phyloP scores from a whole-genome alignment of 2,888 invertebrate species.

The Phaedon cochleariae region DNA sequence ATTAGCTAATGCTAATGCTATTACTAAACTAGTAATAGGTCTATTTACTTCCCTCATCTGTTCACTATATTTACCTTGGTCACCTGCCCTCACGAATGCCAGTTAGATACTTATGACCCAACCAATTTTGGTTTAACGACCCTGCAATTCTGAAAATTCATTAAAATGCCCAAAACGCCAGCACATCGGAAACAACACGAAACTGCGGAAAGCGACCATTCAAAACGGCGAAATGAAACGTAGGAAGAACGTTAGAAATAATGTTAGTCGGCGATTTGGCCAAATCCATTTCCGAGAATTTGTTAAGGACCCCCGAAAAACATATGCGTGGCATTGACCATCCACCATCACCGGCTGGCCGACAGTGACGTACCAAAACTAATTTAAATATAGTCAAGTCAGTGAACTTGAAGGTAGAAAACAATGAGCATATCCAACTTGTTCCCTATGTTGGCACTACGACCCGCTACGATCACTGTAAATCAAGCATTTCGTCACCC shows the following conservation, averaged over 20 bases:
- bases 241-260: constrained; percentile 44
- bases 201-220: constrained; percentile 4
- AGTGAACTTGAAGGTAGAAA: no score
- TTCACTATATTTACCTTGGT: not conserved
- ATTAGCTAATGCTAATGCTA: not conserved
- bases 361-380: constrained; percentile 18
- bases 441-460: no score
- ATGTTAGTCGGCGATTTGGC: constrained; percentile 44
- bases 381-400: no score
- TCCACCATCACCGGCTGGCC: constrained; percentile 43
- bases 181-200: constrained; percentile 17
- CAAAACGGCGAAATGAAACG: constrained; percentile 9
- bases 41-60: not conserved
- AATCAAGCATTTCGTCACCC: no score
- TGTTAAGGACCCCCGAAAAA: constrained; percentile 39
- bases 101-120: not conserved
- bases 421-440: no score
- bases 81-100: not conserved
- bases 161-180: constrained; percentile 16
- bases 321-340: constrained; percentile 46
- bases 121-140: not conserved
- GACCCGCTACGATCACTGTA: no score
- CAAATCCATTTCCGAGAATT: constrained; percentile 44
- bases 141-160: constrained; percentile 8
- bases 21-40: no score